Base-by-base conservation (phyloP, 2,797 vertebrate genomes). In the Clarias laeviceps region DNA sequence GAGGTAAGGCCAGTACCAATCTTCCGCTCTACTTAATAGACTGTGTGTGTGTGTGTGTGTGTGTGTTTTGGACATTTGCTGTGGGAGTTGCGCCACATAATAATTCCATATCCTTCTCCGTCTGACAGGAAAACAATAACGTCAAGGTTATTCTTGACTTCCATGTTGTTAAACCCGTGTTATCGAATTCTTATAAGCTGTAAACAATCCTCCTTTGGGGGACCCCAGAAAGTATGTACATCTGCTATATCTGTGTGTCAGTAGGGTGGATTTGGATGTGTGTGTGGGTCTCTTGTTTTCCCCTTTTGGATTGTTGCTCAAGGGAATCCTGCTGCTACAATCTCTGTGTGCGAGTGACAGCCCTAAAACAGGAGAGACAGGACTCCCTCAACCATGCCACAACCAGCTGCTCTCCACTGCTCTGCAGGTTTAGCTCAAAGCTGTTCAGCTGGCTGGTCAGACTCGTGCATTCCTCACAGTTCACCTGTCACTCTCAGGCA, bases 371-470 rank as follows among this genome's bases (percentile, higher is more conserved):
- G 79, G 84, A 84, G 78, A 83, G 82, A 81, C 80, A 83, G 84
- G 85, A 89, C 66, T 87, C 84, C 88, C 87, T 89, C 85, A 87
- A 84, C 87, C 84, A 84, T 89, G 86, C 73, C 82, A 65, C 79
- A 56, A 88, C 85, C 88, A 89, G 85, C 89, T 90, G 89, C 81
- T 89, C 70, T 27, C 64, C 50, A 80, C 76, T 70, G 83, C 80
- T 84, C 65, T 66, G 45, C 76, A 83, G 76, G 79, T 86, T 87
- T 61, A 17, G 54, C 79, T 86, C 37, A 64, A 62, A 85, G 72
- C 82, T 86, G 77, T 84, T 85, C 56, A 78, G 32, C 59, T 79
- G 64, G n/a, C 69, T 20, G 14, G 56, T 54, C 74, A 73, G 61
- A 29, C 85, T 78, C 72, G 45, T 12, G 1, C 82, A 84, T 77